Conservation (phyloP, 2,888 invertebrate genomes). For the Caenorhabditis sp. region DNA sequence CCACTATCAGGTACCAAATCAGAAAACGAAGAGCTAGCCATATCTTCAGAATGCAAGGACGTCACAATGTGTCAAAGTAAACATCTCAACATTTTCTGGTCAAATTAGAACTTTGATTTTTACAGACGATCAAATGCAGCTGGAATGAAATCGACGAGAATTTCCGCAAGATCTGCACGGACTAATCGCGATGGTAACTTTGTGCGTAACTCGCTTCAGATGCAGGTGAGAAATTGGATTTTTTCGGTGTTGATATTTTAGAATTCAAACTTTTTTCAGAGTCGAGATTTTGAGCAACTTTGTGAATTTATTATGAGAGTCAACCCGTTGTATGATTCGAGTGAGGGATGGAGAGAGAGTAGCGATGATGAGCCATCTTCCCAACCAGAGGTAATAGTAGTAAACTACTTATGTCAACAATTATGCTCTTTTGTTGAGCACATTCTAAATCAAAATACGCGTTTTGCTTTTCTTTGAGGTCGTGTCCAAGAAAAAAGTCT, state of each 20-base stretch:
- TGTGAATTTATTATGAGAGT: slow-evolving; percentile 69
- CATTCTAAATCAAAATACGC: too few species aligned
- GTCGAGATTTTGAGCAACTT: slow-evolving; percentile 62
- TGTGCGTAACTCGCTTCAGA: slow-evolving; percentile 63
- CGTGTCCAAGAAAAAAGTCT: too few species aligned
- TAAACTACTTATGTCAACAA: too few species aligned
- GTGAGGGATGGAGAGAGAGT: slow-evolving; percentile 68
- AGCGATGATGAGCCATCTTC: slow-evolving; percentile 56
- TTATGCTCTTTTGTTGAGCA: too few species aligned
- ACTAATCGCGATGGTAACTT: slow-evolving; percentile 60
- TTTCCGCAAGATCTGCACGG: slow-evolving; percentile 55
- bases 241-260: not conserved
- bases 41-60: slow-evolving; percentile 46
- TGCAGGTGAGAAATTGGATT: slow-evolving; percentile 47
- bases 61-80: slow-evolving; percentile 54
- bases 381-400: slow-evolving; percentile 40
- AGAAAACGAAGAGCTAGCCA: slow-evolving; percentile 50
- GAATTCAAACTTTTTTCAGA: slow-evolving; percentile 32
- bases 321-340: slow-evolving; percentile 65
- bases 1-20: slow-evolving; percentile 55
- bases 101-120: not conserved
- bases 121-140: slow-evolving; percentile 61
- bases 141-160: slow-evolving; percentile 53
- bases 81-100: not conserved
- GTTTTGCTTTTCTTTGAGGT: too few species aligned